Base-by-base conservation (phyloP, 2,888 invertebrate species). In the Drosophila gaucha region DNA sequence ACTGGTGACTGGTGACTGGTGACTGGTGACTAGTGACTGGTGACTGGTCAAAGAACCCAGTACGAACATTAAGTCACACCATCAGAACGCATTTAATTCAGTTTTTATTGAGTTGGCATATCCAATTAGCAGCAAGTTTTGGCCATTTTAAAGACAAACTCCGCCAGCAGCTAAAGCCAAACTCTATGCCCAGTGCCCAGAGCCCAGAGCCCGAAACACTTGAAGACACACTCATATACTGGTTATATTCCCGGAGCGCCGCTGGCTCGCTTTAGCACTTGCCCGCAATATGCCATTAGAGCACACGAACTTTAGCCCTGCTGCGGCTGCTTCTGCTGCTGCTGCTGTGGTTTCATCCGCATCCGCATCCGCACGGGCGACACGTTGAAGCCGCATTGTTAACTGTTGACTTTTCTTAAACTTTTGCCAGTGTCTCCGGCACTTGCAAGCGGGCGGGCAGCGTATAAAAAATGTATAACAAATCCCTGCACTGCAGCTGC, bases 401-500 rank as follows among this genome's bases (percentile, higher is more conserved):
- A 85, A 85, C 89, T 86, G 86, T 85, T 84, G 84, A 88, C 88
- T 88, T 86, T 77, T 80, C 88, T 84, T 88, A 86, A 88, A 84
- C 88, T 88, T 84, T 84, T 80, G 57, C 67, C 74, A 83, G 57
- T 74, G 79, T 71, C 66, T 80, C 76, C 58, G 54, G 54, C 47
- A 58, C 43, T 64, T 60, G 69, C 36, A 62, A 74, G 86, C 87
- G 87, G 85, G 82, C 78, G 85, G 73, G 73, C 82, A 60, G 78
- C 67, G 88, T 78, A 88, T 83, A 83, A 88, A 83, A 88, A 88
- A 88, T 83, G 88, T 86, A 86, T 84, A 74, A 72, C 70, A 83
- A 83, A 88, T 83, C 83, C 87, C 89, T 86, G 85, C 85, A 89
- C 88, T 89, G 85, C 85, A 86, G 89, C 90, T 89, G 89, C 89